phyloP scores from a whole-genome alignment of 2,888 invertebrate genomes.

The Atethmia centrago region DNA sequence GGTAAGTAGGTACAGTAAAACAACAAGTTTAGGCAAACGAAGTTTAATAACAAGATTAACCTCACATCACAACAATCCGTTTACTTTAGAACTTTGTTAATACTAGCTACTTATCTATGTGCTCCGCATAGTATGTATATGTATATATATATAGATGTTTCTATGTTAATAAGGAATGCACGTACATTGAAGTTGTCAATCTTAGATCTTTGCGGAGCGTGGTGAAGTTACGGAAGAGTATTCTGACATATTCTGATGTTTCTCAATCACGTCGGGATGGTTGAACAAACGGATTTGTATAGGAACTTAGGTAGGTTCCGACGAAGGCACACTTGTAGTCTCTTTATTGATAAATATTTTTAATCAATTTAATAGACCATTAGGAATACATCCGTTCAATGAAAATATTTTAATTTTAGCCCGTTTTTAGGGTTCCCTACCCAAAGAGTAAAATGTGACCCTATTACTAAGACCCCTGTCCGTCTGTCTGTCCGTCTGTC shows the following conservation, averaged over 20 bases:
- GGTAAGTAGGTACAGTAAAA: background rate
- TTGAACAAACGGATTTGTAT: background rate
- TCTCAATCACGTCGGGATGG: background rate
- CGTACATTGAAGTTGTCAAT: conserved; percentile 37
- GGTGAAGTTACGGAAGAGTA: conserved; percentile 19
- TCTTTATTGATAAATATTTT: background rate
- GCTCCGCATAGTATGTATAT: conserved; percentile 1
- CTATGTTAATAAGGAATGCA: conserved; percentile 42
- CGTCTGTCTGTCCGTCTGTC: too few species aligned
- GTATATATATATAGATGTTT: conserved; percentile 23
- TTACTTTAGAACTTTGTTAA: conserved; percentile 46
- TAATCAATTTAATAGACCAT: conserved; percentile 6
- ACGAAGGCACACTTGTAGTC: background rate
- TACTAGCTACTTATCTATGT: conserved; percentile 14
- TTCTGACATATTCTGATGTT: conserved; percentile 24
- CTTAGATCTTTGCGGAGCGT: conserved; percentile 21
- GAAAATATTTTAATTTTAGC: conserved; percentile 7
- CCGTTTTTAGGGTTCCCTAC: too few species aligned
- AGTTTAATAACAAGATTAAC: conserved; percentile 55
- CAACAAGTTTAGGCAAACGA: conserved; percentile 35
- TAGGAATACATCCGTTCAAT: background rate
- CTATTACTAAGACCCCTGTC: too few species aligned
- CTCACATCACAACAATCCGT: conserved; percentile 41
- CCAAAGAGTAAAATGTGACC: too few species aligned
- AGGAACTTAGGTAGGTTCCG: background rate